These are phyloP conservation scores for Orcinus orca DNA, from an alignment of 2,113 vertebrate species.

Conservation along the genomic window DNA sequence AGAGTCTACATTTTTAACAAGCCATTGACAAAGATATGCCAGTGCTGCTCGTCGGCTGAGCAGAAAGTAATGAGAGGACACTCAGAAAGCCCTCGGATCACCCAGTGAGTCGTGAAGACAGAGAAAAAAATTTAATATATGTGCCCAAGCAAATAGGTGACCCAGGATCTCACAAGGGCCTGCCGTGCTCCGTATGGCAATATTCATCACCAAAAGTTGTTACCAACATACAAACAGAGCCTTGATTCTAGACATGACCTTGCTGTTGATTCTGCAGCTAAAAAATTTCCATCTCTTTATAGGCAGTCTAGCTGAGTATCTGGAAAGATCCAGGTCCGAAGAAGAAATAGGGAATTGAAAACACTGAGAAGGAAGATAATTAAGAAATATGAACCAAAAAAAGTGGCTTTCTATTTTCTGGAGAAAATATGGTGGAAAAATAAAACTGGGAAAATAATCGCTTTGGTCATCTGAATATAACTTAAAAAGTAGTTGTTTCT, in stretches of 20 bases:
- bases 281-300: not conserved
- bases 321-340: not conserved
- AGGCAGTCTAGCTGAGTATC: not conserved
- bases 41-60: not conserved
- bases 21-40: not conserved
- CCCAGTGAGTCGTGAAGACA: not conserved
- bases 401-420: not conserved
- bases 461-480: not conserved
- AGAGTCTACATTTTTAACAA: not conserved
- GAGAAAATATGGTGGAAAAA: not conserved
- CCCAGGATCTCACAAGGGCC: not conserved
- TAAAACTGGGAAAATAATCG: not conserved
- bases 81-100: not conserved
- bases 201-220: not conserved
- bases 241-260: not conserved
- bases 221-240: not conserved
- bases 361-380: not conserved
- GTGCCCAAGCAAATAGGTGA: not conserved
- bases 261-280: not conserved
- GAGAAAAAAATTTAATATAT: not conserved
- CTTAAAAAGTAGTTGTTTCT: not conserved
- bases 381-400: not conserved
- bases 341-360: not conserved
- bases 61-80: not conserved
- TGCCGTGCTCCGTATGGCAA: not conserved